A percentile compares a stretch with the other conserved stretches of the same genome.
Evolutionary conservation across 2,888 invertebrate species (phyloP).

Genomic region (Ormia ochracea): DNA sequence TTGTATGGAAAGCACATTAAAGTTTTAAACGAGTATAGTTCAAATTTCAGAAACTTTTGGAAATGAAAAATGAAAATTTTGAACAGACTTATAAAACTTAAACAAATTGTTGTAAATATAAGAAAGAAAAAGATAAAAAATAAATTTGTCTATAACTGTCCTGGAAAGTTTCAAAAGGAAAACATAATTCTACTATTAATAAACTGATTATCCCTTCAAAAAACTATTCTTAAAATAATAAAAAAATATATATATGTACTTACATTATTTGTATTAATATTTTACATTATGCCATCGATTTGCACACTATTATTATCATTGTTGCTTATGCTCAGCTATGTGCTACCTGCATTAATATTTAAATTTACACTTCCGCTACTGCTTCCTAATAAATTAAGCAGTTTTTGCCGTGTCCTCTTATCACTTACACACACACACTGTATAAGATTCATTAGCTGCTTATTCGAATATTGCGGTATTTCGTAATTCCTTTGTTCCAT

Average conservation of each 20-base stretch:
- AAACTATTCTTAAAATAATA: background rate
- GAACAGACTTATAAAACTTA: no score
- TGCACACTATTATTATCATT: background rate
- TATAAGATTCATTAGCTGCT: conserved; percentile 90
- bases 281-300: conserved; percentile 5
- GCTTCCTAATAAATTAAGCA: conserved; percentile 84
- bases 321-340: conserved; percentile 51
- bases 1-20: no score
- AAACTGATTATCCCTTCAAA: no score
- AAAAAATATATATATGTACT: background rate
- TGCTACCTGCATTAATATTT: conserved; percentile 64
- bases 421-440: conserved; percentile 91
- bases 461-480: conserved; percentile 86
- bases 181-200: no score
- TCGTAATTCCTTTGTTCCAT: conserved; percentile 88
- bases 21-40: no score
- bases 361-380: conserved; percentile 62
- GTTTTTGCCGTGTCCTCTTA: conserved; percentile 89
- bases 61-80: no score
- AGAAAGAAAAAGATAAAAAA: no score
- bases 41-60: no score
- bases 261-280: background rate
- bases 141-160: no score
- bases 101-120: no score
- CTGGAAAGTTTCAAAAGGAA: no score